Evolutionary conservation across 2,797 vertebrate species (phyloP), one percentile per base, ranked within the genome.

Genomic region (Eulemur coronatus): DNA sequence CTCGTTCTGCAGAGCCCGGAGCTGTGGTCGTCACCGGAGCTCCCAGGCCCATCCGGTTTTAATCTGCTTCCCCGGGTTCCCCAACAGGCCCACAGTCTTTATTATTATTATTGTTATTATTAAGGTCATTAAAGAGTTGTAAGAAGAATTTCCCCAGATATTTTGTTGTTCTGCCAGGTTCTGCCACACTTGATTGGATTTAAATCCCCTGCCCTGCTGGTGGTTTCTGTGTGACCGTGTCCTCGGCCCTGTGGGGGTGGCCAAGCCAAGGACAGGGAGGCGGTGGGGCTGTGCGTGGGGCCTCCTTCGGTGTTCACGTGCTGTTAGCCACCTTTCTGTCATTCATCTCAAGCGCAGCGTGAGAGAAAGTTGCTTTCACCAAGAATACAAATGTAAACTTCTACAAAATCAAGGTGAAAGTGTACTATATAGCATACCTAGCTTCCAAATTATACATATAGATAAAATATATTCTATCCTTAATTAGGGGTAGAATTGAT

Each of bases 31-130:
- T 28, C 7, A 3, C n/a, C 1, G 11, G 33, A 48, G 2, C 70
- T n/a, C 14, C 0, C 3, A 0, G 20, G 41, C 50, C 17, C 12
- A 20, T 12, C 50, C 0, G 0, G 7, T 50, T 67, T 65, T 18
- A 50, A 20, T 17, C 26, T 0, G 3, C 22, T 57, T 30, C 2
- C 48, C 75, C 26, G 9, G n/a, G 18, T 26, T 55, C 24, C 48
- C 59, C 61, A 24, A 0, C 1, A 22, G 48, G 22, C 6, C 28
- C 61, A 38, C 13, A 0, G 0, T 30, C 75, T 78, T 76, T 50
- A 8, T 55, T 52, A 52, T 52, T 52, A 15, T 50, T 67, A 18
- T n/a, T 24, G 18, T 35, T 59, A 1, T 5, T 69, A 70, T 43
- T 26, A 33, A 59, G 7, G 18, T 59, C 35, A 0, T n/a, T 17